Percentiles rank a stretch among this genome's conserved stretches.
These are phyloP conservation scores for Phodopus roborovskii DNA, from an alignment of 2,113 vertebrate genomes.

Conservation along the genomic window DNA sequence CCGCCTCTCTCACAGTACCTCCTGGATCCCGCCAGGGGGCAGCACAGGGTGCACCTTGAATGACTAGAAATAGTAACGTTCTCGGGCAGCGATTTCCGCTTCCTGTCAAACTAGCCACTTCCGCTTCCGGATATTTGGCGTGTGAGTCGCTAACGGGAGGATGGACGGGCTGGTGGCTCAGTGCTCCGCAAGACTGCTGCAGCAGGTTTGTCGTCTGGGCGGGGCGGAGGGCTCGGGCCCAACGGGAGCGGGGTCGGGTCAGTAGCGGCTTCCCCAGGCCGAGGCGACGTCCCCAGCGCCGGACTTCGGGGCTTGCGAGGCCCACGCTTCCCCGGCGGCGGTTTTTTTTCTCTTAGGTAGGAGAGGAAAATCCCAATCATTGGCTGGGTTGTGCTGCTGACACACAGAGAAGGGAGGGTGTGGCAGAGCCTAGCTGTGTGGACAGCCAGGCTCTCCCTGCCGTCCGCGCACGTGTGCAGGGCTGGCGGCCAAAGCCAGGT, in stretches of 20 bases:
- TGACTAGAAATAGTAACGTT: rapidly evolving
- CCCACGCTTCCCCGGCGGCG: not conserved
- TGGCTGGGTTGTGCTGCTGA: not conserved
- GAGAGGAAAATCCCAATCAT: not conserved
- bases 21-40: constrained; percentile 58
- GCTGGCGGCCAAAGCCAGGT: not conserved
- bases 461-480: not conserved
- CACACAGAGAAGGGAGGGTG: not conserved
- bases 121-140: constrained; percentile 69
- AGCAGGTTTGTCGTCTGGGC: constrained; percentile 88
- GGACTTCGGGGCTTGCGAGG: not conserved
- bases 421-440: not conserved
- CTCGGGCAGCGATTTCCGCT: not conserved
- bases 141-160: constrained; percentile 29
- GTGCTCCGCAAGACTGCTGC: constrained; percentile 86
- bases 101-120: not conserved
- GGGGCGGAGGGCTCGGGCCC: not conserved
- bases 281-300: not conserved
- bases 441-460: not conserved
- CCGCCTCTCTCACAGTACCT: not conserved
- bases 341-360: not conserved
- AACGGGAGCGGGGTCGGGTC: no score
- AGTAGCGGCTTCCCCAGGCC: not conserved
- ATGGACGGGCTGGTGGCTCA: constrained; percentile 88
- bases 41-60: not conserved